Evolutionary conservation across 37 sponge, comb jelly and placozoan genomes (phyloP).

Genomic region (Cladorhizidae sp.): DNA sequence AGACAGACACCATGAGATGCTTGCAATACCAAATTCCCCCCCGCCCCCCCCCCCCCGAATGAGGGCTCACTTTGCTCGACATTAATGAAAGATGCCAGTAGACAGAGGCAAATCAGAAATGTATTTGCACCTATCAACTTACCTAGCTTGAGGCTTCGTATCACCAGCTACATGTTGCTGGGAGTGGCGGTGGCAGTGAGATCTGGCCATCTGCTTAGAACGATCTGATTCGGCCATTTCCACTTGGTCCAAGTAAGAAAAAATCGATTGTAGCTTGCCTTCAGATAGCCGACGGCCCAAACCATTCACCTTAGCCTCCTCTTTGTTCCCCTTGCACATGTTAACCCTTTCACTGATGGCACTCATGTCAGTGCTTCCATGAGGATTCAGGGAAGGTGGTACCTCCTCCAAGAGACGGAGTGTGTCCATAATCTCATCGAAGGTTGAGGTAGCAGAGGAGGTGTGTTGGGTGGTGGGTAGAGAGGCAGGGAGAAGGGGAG

Average conservation of each 20-base stretch:
- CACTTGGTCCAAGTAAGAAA: conserved; percentile 77
- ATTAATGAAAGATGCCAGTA: too few relatives aligned
- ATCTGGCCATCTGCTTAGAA: neutral
- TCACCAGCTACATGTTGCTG: too few relatives aligned
- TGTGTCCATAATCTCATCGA: conserved; percentile 66
- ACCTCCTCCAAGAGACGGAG: conserved; percentile 78
- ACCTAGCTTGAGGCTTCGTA: too few relatives aligned
- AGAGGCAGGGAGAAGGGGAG: neutral
- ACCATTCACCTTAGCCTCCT: neutral
- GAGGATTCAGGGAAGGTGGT: conserved; percentile 52
- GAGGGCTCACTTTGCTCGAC: too few relatives aligned
- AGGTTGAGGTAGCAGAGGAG: neutral
- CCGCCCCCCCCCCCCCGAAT: too few relatives aligned
- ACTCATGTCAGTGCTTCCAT: neutral
- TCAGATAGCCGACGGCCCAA: conserved; percentile 9
- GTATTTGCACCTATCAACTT: too few relatives aligned
- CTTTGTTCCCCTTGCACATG: conserved; percentile 13
- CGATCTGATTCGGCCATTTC: conserved; percentile 40
- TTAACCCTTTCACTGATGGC: conserved; percentile 13
- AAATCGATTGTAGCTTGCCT: conserved; percentile 44
- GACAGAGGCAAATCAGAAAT: too few relatives aligned
- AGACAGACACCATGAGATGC: too few relatives aligned
- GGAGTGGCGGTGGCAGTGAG: neutral
- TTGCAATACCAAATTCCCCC: too few relatives aligned
- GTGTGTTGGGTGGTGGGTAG: neutral